Base-by-base conservation (phyloP, 2,113 vertebrate species). In the Anhinga rufa region DNA sequence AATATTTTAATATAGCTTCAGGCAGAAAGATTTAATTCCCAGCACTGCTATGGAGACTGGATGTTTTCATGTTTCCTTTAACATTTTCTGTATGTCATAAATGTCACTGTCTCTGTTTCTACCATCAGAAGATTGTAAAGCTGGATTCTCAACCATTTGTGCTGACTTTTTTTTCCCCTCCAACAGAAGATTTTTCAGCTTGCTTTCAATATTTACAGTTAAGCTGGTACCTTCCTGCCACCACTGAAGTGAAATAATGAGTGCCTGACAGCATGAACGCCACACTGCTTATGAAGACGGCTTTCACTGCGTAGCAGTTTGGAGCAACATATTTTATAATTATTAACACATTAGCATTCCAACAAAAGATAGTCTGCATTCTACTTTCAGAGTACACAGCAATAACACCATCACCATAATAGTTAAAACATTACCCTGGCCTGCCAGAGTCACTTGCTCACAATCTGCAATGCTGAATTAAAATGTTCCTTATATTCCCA, bases 181-280 rank as follows among this genome's bases (percentile, higher is more conserved):
- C 42, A 64, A 54, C 7, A 85, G 88, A 64, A 90, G 79, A 61
- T 28, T 89, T 95, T 95, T 85, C 62, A 71, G 55, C 83, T 94
- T 86, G 36, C 62, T 96, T 85, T 71, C 85, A 90, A 42, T 97
- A 93, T 96, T 97, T 97, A 72, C 13, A 24, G 64, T 78, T 51
- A 14, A 40, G 60, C 52, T 29, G 7, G 38, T 93, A 61, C 44
- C 29, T 87, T 76, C 42, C 54, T 75, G 69, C 46, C 70, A 89
- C 42, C 51, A 54, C 34, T 16, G 17, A 77, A n/a, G 17, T 91
- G 83, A 93, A 96, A 87, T 66, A 70, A 66, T 0, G 44, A 80
- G n/a, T 14, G 36, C 40, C 77, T 85, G 82, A 40, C 84, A 85
- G 55, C 26, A 22, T 10, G 19, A 78, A 49, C 0, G 0, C 38